Base-by-base conservation (phyloP, 2,797 vertebrate genomes). In the Eupleurogrammus muticus region DNA sequence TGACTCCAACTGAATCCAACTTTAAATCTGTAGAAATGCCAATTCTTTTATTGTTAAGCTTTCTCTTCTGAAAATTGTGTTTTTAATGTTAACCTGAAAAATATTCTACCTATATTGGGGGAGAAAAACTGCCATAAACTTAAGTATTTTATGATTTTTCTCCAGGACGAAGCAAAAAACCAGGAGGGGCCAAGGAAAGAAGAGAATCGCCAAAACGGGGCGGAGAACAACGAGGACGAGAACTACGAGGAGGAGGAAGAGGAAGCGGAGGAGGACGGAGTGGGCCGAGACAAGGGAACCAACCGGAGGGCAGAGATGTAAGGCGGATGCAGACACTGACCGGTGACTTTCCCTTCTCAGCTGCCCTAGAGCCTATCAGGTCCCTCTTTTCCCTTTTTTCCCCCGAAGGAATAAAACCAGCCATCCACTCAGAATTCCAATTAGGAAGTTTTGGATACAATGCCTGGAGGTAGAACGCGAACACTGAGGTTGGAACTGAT, bases 301-400 rank as follows among this genome's bases (percentile, higher is more conserved):
- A 92, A 88, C 40, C 93, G 91, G 34, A 93, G 97, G 88, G 98
- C 96, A 5, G 98, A 99, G 87, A 99, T 99, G 97, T 99, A 93
- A 91, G 79, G 60, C 11, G 20, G 72, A 66, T 17, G 5, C 34
- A 28, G 53, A 77, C 68, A 32, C 38, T 28, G 75, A 80, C 79
- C 73, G 60, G 61, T 61, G 61, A 60, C 35, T 28, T 75, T 83
- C 81, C 83, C 75, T 88, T 82, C 67, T 67, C 1, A 9, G 53
- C 58, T 52, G 58, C 46, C 50, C n/a, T 28, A 20, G 52, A 74
- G 61, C 73, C 73, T 34, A 49, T 58, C 66, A 20, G 73, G 65
- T 77, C 56, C 40, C 38, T 66, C 12, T 55, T 46, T 76, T 77
- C 57, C 35, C 62, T 75, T 20, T 17, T 72, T 69, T 76, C 34